Base-by-base conservation (phyloP, 2,113 vertebrate species). In the Leptobrachium ailaonicum region DNA sequence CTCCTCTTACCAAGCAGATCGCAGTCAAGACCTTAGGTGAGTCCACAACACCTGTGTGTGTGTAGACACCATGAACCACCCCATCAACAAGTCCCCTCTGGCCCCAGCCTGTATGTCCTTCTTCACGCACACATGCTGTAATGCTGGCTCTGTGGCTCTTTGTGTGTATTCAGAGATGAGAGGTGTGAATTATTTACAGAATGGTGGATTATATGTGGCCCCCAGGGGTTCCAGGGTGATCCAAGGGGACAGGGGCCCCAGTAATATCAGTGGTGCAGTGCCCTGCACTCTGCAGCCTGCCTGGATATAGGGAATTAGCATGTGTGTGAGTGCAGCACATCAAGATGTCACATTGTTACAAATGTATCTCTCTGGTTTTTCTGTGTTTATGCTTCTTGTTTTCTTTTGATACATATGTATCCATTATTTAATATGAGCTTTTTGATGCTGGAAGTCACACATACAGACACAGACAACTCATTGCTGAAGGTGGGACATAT, bases 21-120 rank as follows among this genome's bases (percentile, higher is more conserved):
- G 97, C 97, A 0, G 96, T 99, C 83, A 99, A 99, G 84, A 99
- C 97, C 3, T 84, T 99, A 81, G 97, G 97, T 98, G 89, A 97
- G 96, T 89, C 44, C 20, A 54, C 12, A 32, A 13, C 13, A 64
- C 8, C 14, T 50, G 63, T 13, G 6, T 62, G 2, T 14, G 2
- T 54, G 2, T 44, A 12, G 3, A 2, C 71, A 53, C 56, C 54
- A 50, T 50, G 20, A 32, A 32, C 47, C 47, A 50, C 8, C 47
- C 47, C 47, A 14, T 42, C 56, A 63, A 71, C 68, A 71, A 63
- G 67, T 70, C 50, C n/a, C 8, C n/a, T 70, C 44, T 50, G 44
- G 1, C 14, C 40, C 43, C 40, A 41, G 45, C 12, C 58, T 2
- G 20, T 32, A 41, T 41, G 62, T 3, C 11, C 41, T 44, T 2